phyloP scores from a whole-genome alignment of 2,113 vertebrate species.

The Verasper variegatus region DNA sequence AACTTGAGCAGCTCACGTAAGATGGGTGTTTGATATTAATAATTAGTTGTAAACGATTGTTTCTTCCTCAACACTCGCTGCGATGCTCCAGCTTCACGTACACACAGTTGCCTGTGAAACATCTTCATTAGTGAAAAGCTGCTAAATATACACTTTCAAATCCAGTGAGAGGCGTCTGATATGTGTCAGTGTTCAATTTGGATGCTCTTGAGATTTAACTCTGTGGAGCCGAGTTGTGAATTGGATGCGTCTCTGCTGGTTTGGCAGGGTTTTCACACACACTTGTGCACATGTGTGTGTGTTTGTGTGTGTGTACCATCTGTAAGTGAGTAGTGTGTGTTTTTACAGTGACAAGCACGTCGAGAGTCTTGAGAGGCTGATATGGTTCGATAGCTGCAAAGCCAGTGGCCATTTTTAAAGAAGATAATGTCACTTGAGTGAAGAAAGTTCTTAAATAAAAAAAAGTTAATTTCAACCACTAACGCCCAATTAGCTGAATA shows the following conservation, averaged over 20 bases:
- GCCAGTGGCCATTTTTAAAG: constrained; percentile 23
- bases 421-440: constrained; percentile 30
- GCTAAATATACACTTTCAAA: constrained; percentile 57
- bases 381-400: constrained; percentile 34
- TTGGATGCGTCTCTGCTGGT: constrained; percentile 1
- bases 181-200: constrained; percentile 45
- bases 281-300: background rate
- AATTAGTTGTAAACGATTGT: background rate
- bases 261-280: constrained; percentile 30
- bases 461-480: constrained; percentile 2
- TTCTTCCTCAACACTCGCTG: background rate
- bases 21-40: background rate
- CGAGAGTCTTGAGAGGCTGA: constrained; percentile 26
- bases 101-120: constrained; percentile 30
- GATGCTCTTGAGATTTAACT: constrained; percentile 40
- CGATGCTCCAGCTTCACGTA: background rate
- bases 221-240: background rate
- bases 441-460: constrained; percentile 25
- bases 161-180: constrained; percentile 32
- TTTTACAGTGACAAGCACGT: constrained; percentile 31
- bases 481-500: constrained; percentile 35
- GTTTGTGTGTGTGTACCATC: constrained; percentile 23
- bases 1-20: background rate
- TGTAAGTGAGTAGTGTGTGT: constrained; percentile 29
- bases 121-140: constrained; percentile 58